These are phyloP conservation scores for Rhagologus leucostigma DNA, from an alignment of 2,113 vertebrate species.

Conservation along the genomic window DNA sequence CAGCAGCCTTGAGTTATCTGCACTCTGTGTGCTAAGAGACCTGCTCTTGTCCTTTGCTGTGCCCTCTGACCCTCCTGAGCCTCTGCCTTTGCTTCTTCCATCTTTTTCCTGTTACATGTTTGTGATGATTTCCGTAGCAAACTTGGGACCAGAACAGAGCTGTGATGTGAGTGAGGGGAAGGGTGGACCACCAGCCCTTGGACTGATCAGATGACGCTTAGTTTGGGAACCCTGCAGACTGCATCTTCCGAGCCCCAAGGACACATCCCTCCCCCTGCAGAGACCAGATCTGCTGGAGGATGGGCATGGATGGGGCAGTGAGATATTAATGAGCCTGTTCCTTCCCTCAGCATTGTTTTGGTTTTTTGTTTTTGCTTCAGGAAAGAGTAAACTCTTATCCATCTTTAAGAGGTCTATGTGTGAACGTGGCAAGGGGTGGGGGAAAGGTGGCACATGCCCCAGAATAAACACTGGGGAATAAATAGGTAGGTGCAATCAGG, in stretches of 20 bases:
- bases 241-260: not conserved
- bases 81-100: not conserved
- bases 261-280: not conserved
- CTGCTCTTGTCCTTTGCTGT: not conserved
- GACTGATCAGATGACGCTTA: not conserved
- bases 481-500: not conserved
- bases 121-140: not conserved
- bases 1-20: not conserved
- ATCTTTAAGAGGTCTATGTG: not conserved
- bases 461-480: not conserved
- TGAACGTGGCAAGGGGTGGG: not conserved
- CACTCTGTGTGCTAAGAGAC: not conserved
- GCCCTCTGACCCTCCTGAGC: not conserved
- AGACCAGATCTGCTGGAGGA: not conserved
- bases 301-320: not conserved
- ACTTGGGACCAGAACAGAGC: not conserved
- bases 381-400: not conserved
- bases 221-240: not conserved
- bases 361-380: not conserved
- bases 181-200: not conserved
- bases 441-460: not conserved
- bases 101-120: accelerated
- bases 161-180: not conserved
- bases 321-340: not conserved
- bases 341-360: not conserved